Conservation (phyloP, 2,113 vertebrate genomes). For the Bambusicola thoracicus region DNA sequence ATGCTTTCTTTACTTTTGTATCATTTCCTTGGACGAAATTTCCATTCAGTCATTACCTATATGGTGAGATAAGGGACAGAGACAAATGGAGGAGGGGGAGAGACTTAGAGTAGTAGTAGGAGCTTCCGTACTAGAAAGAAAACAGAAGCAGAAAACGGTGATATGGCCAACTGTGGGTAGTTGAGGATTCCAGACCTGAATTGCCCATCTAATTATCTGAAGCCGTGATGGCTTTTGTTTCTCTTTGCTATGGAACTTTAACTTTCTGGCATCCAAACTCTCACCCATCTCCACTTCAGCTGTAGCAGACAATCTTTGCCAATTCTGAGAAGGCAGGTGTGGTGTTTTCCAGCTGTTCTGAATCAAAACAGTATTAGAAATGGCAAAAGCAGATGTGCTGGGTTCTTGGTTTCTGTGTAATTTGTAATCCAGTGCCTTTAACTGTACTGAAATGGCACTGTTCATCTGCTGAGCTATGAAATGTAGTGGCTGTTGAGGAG, state of each 20-base stretch:
- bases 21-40: not conserved
- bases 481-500: not conserved
- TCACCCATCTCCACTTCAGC: not conserved
- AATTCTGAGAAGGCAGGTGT: not conserved
- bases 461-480: not conserved
- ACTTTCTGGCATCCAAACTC: not conserved
- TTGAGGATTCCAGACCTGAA: not conserved
- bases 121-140: not conserved
- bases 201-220: not conserved
- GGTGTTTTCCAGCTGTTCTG: not conserved
- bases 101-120: not conserved
- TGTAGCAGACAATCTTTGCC: not conserved
- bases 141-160: not conserved
- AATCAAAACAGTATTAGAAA: not conserved
- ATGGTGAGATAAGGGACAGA: not conserved
- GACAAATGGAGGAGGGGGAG: not conserved
- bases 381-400: not conserved
- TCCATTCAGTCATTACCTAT: not conserved
- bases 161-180: not conserved
- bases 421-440: not conserved
- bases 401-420: not conserved
- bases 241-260: not conserved
- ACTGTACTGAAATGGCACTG: not conserved
- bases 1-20: not conserved
- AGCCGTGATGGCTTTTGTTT: not conserved